phyloP scores from a whole-genome alignment of 2,888 invertebrate species.

The Choristoneura rosaceana region DNA sequence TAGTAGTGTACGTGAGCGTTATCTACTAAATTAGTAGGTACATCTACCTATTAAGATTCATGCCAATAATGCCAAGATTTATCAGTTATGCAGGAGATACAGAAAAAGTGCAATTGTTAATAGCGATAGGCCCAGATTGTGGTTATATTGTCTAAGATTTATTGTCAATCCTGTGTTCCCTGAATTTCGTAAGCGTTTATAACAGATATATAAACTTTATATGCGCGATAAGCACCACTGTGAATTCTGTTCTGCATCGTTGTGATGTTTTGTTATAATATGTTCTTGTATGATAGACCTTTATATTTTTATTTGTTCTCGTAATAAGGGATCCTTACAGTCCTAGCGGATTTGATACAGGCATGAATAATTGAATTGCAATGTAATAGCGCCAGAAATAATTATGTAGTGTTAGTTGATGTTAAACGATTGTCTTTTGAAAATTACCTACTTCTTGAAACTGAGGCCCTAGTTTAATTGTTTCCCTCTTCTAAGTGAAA shows the following conservation, averaged over 20 bases:
- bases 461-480: background rate
- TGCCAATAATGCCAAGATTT: no score
- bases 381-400: background rate
- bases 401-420: background rate
- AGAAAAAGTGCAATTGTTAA: background rate
- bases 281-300: background rate
- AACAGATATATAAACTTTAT: no score
- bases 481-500: background rate
- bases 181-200: background rate
- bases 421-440: background rate
- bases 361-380: background rate
- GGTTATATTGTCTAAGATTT: background rate
- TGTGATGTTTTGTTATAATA: slow-evolving; percentile 1
- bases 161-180: background rate
- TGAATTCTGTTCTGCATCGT: background rate
- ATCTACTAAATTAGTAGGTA: no score
- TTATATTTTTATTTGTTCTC: background rate
- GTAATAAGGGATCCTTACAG: background rate
- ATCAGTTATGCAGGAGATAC: background rate
- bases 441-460: background rate
- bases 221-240: background rate
- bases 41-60: no score
- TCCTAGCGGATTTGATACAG: background rate
- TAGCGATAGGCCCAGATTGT: background rate
- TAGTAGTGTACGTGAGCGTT: no score